These are phyloP conservation scores for Leptinotarsa lineolata DNA, from an alignment of 1,140 invertebrate genomes.

Conservation along the genomic window DNA sequence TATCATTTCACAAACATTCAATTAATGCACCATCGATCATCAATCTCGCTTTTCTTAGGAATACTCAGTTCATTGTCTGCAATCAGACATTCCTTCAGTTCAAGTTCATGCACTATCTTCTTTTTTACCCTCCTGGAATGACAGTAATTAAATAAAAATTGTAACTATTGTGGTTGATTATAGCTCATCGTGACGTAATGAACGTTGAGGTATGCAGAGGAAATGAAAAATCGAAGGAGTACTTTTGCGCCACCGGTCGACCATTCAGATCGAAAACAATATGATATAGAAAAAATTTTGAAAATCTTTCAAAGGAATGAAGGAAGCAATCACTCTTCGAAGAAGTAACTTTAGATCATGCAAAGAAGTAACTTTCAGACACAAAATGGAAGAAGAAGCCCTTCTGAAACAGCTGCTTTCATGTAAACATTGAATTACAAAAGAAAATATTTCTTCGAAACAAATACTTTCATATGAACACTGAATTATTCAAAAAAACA, in stretches of 20 bases:
- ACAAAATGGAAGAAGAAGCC: too few species aligned
- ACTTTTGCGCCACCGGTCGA: background rate
- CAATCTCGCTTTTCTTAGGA: slow-evolving; percentile 18
- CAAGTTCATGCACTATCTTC: slow-evolving; percentile 11
- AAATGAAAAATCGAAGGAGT: slow-evolving; percentile 1
- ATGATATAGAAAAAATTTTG: too few species aligned
- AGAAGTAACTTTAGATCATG: too few species aligned
- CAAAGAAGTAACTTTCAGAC: too few species aligned
- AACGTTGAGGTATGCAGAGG: slow-evolving; percentile 12
- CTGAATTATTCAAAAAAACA: too few species aligned
- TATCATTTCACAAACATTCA: background rate
- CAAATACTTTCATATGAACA: too few species aligned
- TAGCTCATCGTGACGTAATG: slow-evolving; percentile 18
- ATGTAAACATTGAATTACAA: too few species aligned
- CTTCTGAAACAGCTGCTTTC: too few species aligned
- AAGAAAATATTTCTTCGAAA: too few species aligned
- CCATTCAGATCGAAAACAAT: too few species aligned
- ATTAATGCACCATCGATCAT: slow-evolving; percentile 2
- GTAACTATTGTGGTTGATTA: slow-evolving; percentile 20
- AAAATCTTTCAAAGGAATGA: too few species aligned
- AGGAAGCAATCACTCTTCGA: too few species aligned
- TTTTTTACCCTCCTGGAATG: slow-evolving; percentile 7
- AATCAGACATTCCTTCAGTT: background rate
- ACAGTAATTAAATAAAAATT: slow-evolving; percentile 20
- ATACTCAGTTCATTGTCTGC: slow-evolving; percentile 13